Percentiles rank a stretch among this genome's conserved stretches.
These are phyloP conservation scores for Masnerella sp. DNA, from an alignment of 2,888 invertebrate genomes.

Conservation along the genomic window DNA sequence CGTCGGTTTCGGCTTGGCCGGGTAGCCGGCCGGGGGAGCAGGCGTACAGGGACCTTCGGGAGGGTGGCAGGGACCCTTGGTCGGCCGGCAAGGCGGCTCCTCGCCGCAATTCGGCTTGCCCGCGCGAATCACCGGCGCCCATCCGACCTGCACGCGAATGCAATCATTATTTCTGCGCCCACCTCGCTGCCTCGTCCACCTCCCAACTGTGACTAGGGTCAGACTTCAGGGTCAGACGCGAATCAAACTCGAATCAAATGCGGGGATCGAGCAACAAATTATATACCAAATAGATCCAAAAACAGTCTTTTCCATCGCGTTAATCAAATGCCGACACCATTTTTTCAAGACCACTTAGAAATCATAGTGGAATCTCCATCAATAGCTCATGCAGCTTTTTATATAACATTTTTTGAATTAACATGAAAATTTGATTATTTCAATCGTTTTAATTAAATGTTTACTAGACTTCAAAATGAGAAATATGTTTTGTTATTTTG, in stretches of 20 bases:
- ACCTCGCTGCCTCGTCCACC: conserved; percentile 53
- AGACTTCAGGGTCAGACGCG: background rate
- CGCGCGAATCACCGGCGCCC: conserved; percentile 50
- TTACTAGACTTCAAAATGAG: no score
- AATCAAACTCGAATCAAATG: background rate
- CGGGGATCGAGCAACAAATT: conserved; percentile 4
- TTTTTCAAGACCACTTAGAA: no score
- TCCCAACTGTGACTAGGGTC: conserved; percentile 34
- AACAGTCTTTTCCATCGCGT: no score
- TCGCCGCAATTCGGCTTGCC: conserved; percentile 68
- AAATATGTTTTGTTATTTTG: no score
- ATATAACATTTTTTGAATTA: no score
- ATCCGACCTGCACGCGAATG: conserved; percentile 50
- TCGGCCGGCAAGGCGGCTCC: conserved; percentile 62
- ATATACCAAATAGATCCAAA: no score
- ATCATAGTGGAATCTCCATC: no score
- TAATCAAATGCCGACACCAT: no score
- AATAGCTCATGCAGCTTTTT: no score
- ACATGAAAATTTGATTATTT: no score
- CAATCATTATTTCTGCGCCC: conserved; percentile 32
- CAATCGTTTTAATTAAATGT: no score
- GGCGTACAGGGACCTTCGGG: conserved; percentile 69
- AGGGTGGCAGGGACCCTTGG: conserved; percentile 66
- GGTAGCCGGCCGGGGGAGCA: conserved; percentile 67
- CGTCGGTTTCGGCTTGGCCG: conserved; percentile 62